Conservation (phyloP, 2,797 vertebrate genomes). For the Enteromius viviparus region DNA sequence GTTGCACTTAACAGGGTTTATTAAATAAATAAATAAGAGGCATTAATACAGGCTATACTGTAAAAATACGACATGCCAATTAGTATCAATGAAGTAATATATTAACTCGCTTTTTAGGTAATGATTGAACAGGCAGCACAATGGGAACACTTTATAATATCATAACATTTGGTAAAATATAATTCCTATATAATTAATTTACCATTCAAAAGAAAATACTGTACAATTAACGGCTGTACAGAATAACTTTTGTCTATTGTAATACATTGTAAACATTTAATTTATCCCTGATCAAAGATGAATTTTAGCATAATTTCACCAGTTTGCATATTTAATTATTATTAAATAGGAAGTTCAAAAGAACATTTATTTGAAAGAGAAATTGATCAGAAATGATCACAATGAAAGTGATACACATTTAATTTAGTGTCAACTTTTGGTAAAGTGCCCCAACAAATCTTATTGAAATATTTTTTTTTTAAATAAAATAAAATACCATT, state of each 20-base stretch:
- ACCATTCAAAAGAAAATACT: not conserved
- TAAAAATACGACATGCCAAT: not conserved
- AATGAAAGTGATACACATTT: too few relatives aligned
- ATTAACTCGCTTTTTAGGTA: conserved; percentile 1
- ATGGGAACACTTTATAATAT: not conserved
- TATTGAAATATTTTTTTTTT: too few relatives aligned
- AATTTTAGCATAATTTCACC: not conserved
- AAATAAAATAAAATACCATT: too few relatives aligned
- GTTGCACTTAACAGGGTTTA: conserved; percentile 28
- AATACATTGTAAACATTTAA: not conserved
- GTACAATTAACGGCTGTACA: not conserved
- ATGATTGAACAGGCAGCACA: not conserved
- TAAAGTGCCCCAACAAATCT: too few relatives aligned
- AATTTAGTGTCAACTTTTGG: too few relatives aligned
- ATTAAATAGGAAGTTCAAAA: not conserved
- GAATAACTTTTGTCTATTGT: not conserved
- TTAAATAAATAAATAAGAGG: conserved; percentile 22
- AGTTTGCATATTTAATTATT: not conserved
- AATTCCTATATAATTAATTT: not conserved
- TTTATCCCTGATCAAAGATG: not conserved
- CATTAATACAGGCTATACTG: conserved; percentile 19
- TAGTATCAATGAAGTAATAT: not conserved
- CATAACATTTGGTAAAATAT: too few relatives aligned
- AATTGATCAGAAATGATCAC: too few relatives aligned
- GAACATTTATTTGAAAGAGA: not conserved